Evolutionary conservation across 64 coral and sea anemone genomes (phyloP), one percentile per base, ranked within the genome.

Genomic region (Dendrophyllia cribrosa): DNA sequence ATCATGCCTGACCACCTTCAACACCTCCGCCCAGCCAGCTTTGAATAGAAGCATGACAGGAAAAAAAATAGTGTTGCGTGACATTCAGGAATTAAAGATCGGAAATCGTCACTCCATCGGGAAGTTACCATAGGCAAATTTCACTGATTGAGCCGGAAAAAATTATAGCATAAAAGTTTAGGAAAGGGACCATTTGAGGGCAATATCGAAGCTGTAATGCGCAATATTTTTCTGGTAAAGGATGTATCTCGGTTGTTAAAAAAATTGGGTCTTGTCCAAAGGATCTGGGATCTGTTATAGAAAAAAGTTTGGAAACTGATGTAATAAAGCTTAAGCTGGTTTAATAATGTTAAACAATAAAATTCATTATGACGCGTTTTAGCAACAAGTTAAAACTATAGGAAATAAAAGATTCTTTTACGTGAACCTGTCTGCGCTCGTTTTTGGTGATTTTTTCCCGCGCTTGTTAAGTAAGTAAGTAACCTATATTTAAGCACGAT

Each of bases 1-100:
- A 90, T 99, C 34, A 96, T 96, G 91, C 97, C 97, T 10, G 97
- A 99, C 55, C 97, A 99, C 77, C 91, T 99, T 20, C 63, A 86
- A 69, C 74, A 93, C 46, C 83, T 87, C 47, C 78, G 88, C 66
- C 92, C 95, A n/a, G 95, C 92, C 77, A 93, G 95, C 9, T 97
- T 97, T 71, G 91, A 93, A 53, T 93, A 87, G 50, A 25, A 11
- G 24, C 70, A 47, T 74, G 70, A 46, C 86, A 59, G 50, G 17
- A 15, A 43, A 9, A 9, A 1, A 16, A 5, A 43, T 56, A 7
- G 12, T 56, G 7, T 7, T 75, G 71, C 9, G 43, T 17, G 2
- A 75, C 46, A 49, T 9, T 20, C 46, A 50, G 45, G 47, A 50
- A 48, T 46, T 24, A 23, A 23, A 34, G 14, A 70, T 72, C 45